These are phyloP conservation scores for Dinoponera quadriceps DNA, from an alignment of 1,140 invertebrate species.

Conservation along the genomic window DNA sequence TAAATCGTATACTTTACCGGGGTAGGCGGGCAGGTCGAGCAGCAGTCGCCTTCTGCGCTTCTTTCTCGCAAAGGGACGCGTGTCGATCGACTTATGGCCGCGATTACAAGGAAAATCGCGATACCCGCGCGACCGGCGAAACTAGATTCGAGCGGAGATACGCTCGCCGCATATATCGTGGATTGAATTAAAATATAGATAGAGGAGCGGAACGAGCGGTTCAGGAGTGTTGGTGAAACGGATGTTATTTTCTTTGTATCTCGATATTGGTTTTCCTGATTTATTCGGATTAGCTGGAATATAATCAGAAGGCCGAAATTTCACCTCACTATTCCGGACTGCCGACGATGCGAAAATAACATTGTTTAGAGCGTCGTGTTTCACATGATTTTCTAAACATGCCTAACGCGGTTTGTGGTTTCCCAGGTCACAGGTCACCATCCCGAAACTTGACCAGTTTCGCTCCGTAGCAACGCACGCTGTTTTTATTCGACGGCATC, in stretches of 20 bases:
- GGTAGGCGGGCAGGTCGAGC: not conserved
- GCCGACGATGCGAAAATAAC: not conserved
- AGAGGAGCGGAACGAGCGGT: not conserved
- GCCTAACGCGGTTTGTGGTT: not conserved
- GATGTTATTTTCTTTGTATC: not conserved
- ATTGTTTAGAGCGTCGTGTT: not conserved
- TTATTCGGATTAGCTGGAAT: no score
- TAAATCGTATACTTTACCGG: constrained; percentile 39
- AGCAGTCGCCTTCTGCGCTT: not conserved
- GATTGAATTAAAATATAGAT: constrained; percentile 31
- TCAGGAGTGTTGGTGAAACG: not conserved
- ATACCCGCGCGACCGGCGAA: not conserved
- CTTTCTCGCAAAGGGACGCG: not conserved
- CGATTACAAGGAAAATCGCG: constrained; percentile 34
- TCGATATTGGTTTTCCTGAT: not conserved
- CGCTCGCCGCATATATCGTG: not conserved
- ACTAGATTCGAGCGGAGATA: constrained; percentile 14
- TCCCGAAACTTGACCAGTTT: constrained; percentile 12
- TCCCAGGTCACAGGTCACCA: not conserved
- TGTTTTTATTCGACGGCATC: constrained; percentile 74
- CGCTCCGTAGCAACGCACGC: constrained; percentile 7
- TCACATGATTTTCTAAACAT: constrained; percentile 10
- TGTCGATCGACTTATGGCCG: constrained; percentile 4
- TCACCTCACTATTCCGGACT: no score
- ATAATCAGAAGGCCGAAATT: no score